Base-by-base conservation (phyloP, 92 coral and sea anemone species). In the Bergia puertoricense region DNA sequence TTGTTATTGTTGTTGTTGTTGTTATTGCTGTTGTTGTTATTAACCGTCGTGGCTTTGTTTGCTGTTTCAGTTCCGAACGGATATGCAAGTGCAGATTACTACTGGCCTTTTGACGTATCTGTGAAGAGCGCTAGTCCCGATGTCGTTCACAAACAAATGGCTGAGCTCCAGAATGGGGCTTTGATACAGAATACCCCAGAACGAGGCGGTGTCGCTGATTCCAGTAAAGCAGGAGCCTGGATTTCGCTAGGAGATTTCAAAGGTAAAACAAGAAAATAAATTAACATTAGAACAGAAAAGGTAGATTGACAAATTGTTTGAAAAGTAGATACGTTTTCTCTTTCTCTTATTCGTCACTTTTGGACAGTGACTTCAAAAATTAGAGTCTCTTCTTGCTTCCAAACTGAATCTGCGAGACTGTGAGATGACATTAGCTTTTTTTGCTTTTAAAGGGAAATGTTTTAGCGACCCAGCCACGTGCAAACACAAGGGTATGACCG, bases 401-500 rank as follows among this genome's bases (percentile, higher is more conserved):
- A 54, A 54, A 54, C 59, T 6, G 20, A 62, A 62, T 13, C 42
- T 37, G 50, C 78, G 40, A 2, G 43, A 54, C 40, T 6, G 39
- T 36, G 76, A n/a, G 37, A 6, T 62, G 8, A 62, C 30, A 20
- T 20, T 62, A 62, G 69, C 72, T 23, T 80, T 80, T 37, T 30
- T 80, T 80, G 5, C 72, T 13, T 45, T 69, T 71, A 37, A 7
- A 86, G 82, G 98, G 46, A 90, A 93, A 68, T 95, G 98, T 91
- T 95, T 92, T 86, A 95, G 98, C 76, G 98, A 95, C 80, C 98
- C 98, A 6, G 92, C 86, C 22, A 92, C 82, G 43, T 95, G 98
- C 82, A 81, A 91, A 46, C 93, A 90, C 85, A 89, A 86, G 20
- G 98, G 98, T 23, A 76, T 95, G 90, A 93, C 98, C 2, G 90